These are phyloP conservation scores for Dipodomys spectabilis DNA, from an alignment of 2,113 vertebrate genomes.

Conservation along the genomic window DNA sequence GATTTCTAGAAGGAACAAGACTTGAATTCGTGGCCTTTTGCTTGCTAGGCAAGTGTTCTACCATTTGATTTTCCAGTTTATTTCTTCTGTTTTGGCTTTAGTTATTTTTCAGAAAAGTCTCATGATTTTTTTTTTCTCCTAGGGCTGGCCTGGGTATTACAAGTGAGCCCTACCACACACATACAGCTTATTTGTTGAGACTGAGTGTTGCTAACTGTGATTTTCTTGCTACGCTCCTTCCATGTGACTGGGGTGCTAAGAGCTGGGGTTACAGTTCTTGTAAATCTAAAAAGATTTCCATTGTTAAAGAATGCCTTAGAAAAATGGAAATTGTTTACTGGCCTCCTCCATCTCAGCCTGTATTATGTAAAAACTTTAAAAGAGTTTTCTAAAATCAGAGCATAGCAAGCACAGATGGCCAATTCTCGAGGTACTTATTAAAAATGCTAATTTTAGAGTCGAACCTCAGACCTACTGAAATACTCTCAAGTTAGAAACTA, in stretches of 20 bases:
- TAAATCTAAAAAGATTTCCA: neutral
- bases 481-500: neutral
- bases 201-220: too few relatives aligned
- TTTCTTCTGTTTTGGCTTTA: too few relatives aligned
- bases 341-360: neutral
- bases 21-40: too few relatives aligned
- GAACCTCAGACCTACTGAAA: neutral
- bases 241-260: neutral
- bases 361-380: neutral
- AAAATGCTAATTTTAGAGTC: neutral
- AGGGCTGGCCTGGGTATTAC: too few relatives aligned
- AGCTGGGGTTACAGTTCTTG: neutral
- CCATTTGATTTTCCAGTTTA: too few relatives aligned
- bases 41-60: too few relatives aligned
- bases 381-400: neutral
- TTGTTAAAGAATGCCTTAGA: neutral
- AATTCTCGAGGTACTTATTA: neutral
- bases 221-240: too few relatives aligned
- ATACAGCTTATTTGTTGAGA: too few relatives aligned
- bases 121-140: too few relatives aligned
- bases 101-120: too few relatives aligned
- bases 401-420: neutral
- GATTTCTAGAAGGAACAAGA: too few relatives aligned
- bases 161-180: too few relatives aligned
- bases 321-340: neutral